Conservation (phyloP, 2,888 invertebrate species). For the Aspidiotus rigidus region DNA sequence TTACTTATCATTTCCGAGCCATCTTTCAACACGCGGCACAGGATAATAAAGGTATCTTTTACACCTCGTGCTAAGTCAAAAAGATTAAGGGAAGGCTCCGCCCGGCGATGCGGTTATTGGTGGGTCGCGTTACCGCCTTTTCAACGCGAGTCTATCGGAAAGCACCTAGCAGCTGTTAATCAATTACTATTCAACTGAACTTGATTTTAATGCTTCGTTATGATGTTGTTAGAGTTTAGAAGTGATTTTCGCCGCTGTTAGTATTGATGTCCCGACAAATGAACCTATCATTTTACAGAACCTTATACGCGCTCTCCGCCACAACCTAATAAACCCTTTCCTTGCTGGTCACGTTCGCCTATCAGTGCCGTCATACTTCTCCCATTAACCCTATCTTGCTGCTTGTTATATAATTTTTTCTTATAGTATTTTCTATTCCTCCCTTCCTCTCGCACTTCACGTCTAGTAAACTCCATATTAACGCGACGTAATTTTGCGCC, state of each 20-base stretch:
- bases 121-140: constrained; percentile 29
- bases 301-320: background rate
- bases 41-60: constrained; percentile 30
- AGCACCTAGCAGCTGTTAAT: constrained; percentile 36
- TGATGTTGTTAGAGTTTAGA: constrained; percentile 35
- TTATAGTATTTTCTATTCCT: background rate
- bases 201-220: constrained; percentile 37
- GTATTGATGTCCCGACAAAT: constrained; percentile 33
- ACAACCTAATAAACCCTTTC: background rate
- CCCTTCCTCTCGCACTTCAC: too few relatives aligned
- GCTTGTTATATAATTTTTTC: background rate
- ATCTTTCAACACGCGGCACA: constrained; percentile 28
- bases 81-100: constrained; percentile 22
- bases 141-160: constrained; percentile 21
- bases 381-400: constrained; percentile 17
- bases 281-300: constrained; percentile 30
- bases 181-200: constrained; percentile 37
- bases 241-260: constrained; percentile 33
- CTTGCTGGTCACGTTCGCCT: constrained; percentile 12
- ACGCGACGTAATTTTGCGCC: too few relatives aligned
- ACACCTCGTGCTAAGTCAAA: constrained; percentile 25
- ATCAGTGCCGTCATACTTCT: constrained; percentile 19
- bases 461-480: too few relatives aligned
- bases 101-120: constrained; percentile 29
- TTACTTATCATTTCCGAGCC: constrained; percentile 26